Percentiles rank a stretch among this genome's conserved stretches.
phyloP scores from a whole-genome alignment of 2,888 invertebrate species.

The Eumacrocentrus americanus region DNA sequence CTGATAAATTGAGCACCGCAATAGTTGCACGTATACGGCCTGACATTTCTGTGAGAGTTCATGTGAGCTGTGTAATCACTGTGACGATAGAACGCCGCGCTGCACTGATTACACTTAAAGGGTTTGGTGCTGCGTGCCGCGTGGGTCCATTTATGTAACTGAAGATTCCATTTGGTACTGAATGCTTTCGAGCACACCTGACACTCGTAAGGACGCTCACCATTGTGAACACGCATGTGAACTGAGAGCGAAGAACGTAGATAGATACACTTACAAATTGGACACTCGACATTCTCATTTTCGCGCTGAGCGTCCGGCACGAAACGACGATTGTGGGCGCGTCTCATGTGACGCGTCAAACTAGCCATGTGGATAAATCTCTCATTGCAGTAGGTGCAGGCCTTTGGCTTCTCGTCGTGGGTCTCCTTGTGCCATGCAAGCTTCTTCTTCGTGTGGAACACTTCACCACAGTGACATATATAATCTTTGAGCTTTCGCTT shows the following conservation, averaged over 20 bases:
- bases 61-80: slow-evolving; percentile 83
- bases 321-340: slow-evolving; percentile 79
- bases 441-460: slow-evolving; percentile 83
- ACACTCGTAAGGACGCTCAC: slow-evolving; percentile 79
- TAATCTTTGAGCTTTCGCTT: slow-evolving; percentile 75
- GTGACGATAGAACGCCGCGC: slow-evolving; percentile 83
- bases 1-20: slow-evolving; percentile 89
- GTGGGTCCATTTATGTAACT: slow-evolving; percentile 89
- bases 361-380: slow-evolving; percentile 85
- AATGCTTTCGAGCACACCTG: slow-evolving; percentile 84
- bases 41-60: slow-evolving; percentile 82
- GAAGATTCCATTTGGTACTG: slow-evolving; percentile 89
- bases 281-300: slow-evolving; percentile 76
- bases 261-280: slow-evolving; percentile 79
- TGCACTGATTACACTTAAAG: slow-evolving; percentile 82
- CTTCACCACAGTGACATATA: slow-evolving; percentile 80
- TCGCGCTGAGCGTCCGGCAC: slow-evolving; percentile 69
- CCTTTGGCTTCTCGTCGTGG: slow-evolving; percentile 81
- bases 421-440: slow-evolving; percentile 86
- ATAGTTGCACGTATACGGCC: slow-evolving; percentile 87
- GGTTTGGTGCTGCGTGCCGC: slow-evolving; percentile 83
- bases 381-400: slow-evolving; percentile 84
- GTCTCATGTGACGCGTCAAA: slow-evolving; percentile 81
- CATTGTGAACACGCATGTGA: slow-evolving; percentile 79
- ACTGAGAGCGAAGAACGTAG: slow-evolving; percentile 79